Conservation (phyloP, 2,797 vertebrate genomes). For the Enteromius fasciolatus region DNA sequence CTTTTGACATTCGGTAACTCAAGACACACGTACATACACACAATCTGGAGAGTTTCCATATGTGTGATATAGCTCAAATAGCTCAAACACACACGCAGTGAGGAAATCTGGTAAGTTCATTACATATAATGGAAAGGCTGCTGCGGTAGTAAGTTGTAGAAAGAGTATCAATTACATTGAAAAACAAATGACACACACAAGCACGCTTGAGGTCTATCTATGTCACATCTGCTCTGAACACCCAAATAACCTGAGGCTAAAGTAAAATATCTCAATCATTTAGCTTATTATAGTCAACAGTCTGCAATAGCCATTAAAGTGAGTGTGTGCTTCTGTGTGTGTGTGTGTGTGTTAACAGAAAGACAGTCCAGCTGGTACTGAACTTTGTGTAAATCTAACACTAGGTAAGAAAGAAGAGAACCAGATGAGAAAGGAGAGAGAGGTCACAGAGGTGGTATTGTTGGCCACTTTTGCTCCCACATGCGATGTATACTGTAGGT, state of each 20-base stretch:
- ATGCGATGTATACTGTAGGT: background rate
- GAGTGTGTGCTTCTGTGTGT: conserved; percentile 26
- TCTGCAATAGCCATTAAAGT: conserved; percentile 51
- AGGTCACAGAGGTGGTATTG: conserved; percentile 2
- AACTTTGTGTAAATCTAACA: conserved; percentile 36
- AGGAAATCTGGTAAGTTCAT: conserved; percentile 59
- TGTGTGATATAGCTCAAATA: conserved; percentile 45
- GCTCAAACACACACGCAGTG: conserved; percentile 19
- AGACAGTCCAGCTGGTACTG: conserved; percentile 42
- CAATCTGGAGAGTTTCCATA: conserved; percentile 49
- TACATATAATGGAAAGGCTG: conserved; percentile 53
- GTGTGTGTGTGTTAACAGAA: conserved; percentile 37
- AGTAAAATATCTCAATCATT: conserved; percentile 56
- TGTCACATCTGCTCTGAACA: conserved; percentile 43
- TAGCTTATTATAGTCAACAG: conserved; percentile 49
- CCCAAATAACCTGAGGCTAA: conserved; percentile 53
- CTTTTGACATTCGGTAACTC: conserved; percentile 51
- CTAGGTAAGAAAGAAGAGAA: conserved; percentile 26
- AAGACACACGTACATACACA: conserved; percentile 25
- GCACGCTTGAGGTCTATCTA: conserved; percentile 20
- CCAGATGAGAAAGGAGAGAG: conserved; percentile 11
- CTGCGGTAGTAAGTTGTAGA: conserved; percentile 47
- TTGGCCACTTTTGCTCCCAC: background rate
- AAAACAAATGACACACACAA: conserved; percentile 53
- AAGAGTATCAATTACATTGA: conserved; percentile 57